Base-by-base conservation (phyloP, 2,113 vertebrate genomes). In the Isichthys henryi region DNA sequence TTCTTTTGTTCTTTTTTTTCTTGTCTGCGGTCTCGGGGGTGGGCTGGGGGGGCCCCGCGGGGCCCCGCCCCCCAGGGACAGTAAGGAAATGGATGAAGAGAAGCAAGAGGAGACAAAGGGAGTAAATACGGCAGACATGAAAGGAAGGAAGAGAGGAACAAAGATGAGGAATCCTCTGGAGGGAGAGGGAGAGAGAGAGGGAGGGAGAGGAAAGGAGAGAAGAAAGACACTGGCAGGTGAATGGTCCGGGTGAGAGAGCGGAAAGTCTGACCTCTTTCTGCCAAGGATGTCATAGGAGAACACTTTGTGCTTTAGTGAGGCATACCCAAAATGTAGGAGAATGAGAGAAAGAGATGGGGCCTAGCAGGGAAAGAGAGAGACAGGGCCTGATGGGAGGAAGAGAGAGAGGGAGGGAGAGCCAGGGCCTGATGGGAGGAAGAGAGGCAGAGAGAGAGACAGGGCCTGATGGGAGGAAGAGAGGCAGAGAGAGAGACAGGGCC, bases 201-300 rank as follows among this genome's bases (percentile, higher is more conserved):
- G 3, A 13, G 2, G 35, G 50, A 45, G 31, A 43, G 31, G 11
- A 66, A 8, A 19, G 31, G 35, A 27, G 15, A 43, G 39, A 19
- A 88, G 21, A 62, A 23, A 87, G 46, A 87, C 35, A 46, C 35
- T 19, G 46, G 9, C 23, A 35, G 46, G 56, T 62, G 39, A 62
- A 88, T 5, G 27, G 87, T 45, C 17, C 11, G 21, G 39, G 58
- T 21, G 56, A 66, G 43, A 46, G 56, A 70, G 87, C 9, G 9
- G 17, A 43, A n/a, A 27, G 48, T 86, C 21, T 27, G 84, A 86
- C 84, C 84, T 86, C 84, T 50, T 86, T 86, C 84, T 86, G 84
- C 84, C 84, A 86, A 86, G 9, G 48, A 86, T 52, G 45, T 86
- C 45, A 86, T n/a, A 86, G 48, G n/a, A 50, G 45, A 86, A 86